Evolutionary conservation across 2,797 vertebrate species (phyloP), one percentile per base, ranked within the genome.

Genomic region (Agapornis canus): DNA sequence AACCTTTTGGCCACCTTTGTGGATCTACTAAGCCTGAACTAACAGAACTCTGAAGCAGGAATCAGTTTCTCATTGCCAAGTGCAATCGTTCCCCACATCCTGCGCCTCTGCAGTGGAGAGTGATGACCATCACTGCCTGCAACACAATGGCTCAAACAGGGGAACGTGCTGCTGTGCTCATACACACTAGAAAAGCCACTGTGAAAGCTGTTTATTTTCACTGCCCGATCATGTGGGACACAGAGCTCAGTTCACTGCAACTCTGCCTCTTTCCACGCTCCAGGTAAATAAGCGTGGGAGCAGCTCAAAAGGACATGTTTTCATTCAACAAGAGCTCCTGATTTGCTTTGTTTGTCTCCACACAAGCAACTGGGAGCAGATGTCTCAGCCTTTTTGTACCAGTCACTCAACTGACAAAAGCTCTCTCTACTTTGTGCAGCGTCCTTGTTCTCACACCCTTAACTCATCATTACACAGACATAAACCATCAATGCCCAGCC

Each of bases 341-440:
- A 32, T 19, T 86, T 42, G 70, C 42, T 61, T 32, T 54, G 37
- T 90, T 89, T 85, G 32, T 42, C 40, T 49, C 32, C 45, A n/a
- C 4, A 5, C 39, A 82, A 68, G 56, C 51, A 6, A 29, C 23
- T 52, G 22, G 26, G 57, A 87, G 11, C 92, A 82, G 92, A 91
- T 78, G 90, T 42, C 75, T 75, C 60, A 51, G 68, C 75, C 90
- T 89, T 72, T 75, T 92, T 31, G 94, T 95, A 90, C 93, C 94
- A 95, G 95, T 65, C 90, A 75, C 86, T 85, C 54, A 52, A 49
- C 37, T 32, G 79, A 31, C 61, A 96, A 61, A 86, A 93, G 90
- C 86, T 75, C 49, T 82, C 78, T 57, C 51, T 72, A 63, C 8
- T 80, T 73, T 96, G 75, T 73, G 47, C 60, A 56, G 78, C 0